Evolutionary conservation across 2,113 vertebrate species (phyloP).

Genomic region (Gavialis gangeticus): DNA sequence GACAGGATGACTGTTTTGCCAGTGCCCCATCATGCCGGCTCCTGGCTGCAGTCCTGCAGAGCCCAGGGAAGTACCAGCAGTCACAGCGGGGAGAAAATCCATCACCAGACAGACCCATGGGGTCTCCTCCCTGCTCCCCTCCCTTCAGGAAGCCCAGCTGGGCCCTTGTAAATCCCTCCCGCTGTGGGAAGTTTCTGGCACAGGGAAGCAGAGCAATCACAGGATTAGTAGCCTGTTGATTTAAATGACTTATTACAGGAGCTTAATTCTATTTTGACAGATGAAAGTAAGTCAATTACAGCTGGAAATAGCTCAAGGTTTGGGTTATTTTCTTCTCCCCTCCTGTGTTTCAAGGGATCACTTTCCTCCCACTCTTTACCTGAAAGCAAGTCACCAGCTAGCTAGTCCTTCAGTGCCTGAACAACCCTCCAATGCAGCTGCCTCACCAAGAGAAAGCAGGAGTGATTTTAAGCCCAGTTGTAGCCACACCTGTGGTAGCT

Average conservation of each 20-base stretch:
- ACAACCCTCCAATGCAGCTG: not conserved
- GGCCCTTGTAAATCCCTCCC: conserved; percentile 1
- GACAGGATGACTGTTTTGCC: not conserved
- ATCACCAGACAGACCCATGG: not conserved
- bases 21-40: not conserved
- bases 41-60: not conserved
- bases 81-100: not conserved
- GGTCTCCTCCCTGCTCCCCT: not conserved
- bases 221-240: conserved; percentile 79
- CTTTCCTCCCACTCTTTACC: not conserved
- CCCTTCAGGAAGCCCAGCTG: not conserved
- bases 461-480: not conserved
- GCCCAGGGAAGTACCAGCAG: not conserved
- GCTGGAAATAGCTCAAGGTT: conserved; percentile 70
- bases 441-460: not conserved
- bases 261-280: conserved; percentile 82
- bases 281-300: conserved; percentile 79
- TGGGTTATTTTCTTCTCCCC: not conserved
- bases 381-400: not conserved
- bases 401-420: not conserved
- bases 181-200: conserved; percentile 43
- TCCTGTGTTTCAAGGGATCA: not conserved
- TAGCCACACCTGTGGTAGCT: not conserved
- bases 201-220: conserved; percentile 32
- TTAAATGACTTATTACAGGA: conserved; percentile 79